Evolutionary conservation across 2,888 invertebrate genomes (phyloP).

Genomic region (Sylvicola cinctus): DNA sequence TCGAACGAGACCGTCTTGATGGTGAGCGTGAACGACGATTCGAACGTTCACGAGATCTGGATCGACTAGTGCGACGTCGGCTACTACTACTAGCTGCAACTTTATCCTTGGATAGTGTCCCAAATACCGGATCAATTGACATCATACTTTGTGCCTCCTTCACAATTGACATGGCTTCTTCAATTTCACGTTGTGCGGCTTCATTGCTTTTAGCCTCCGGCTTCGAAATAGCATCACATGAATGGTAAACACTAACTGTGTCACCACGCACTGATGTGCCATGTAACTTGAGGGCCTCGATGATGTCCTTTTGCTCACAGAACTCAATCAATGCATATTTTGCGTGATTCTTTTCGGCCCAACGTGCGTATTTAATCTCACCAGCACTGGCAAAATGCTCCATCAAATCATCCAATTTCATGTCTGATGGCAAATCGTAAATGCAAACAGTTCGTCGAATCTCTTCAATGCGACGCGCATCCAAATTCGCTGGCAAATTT

Average conservation of each 20-base stretch:
- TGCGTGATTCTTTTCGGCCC: conserved; percentile 64
- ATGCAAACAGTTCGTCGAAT: conserved; percentile 82
- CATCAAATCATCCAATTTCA: conserved; percentile 66
- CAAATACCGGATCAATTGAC: conserved; percentile 80
- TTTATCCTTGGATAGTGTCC: conserved; percentile 69
- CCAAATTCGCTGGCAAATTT: conserved; percentile 67
- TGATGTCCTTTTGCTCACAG: conserved; percentile 72
- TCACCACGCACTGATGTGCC: conserved; percentile 57
- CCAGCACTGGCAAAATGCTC: conserved; percentile 71
- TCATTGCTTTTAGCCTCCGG: conserved; percentile 92
- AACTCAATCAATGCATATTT: conserved; percentile 83
- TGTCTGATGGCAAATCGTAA: conserved; percentile 50
- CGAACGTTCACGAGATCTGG: conserved; percentile 17
- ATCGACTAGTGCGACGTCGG: conserved; percentile 19
- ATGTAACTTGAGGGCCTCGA: conserved; percentile 70
- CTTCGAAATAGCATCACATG: conserved; percentile 76
- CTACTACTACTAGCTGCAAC: conserved; percentile 27
- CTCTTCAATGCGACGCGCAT: conserved; percentile 83
- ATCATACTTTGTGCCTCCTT: conserved; percentile 92
- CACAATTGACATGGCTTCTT: conserved; percentile 91
- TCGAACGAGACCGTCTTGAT: conserved; percentile 35
- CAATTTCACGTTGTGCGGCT: conserved; percentile 86
- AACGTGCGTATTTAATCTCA: conserved; percentile 86
- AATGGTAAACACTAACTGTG: conserved; percentile 55
- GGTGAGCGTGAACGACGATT: conserved; percentile 33